Percentiles rank a stretch among this genome's conserved stretches.
Evolutionary conservation across 2,797 vertebrate species (phyloP).

Genomic region (Darevskia nairensis): DNA sequence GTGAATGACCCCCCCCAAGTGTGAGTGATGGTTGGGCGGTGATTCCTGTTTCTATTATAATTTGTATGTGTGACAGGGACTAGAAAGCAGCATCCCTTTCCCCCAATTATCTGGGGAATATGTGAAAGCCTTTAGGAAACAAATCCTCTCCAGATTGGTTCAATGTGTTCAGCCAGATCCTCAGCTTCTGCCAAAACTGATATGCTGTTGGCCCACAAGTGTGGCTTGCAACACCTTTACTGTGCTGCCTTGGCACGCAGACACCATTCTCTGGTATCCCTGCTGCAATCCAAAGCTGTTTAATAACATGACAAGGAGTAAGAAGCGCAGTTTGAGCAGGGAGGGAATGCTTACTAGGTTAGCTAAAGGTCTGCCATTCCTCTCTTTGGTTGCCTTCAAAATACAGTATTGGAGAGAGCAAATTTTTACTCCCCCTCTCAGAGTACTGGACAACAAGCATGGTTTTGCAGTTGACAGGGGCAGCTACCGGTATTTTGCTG

Average conservation of each 20-base stretch:
- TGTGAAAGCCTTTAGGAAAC: not conserved
- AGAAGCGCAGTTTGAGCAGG: no score
- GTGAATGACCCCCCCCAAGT: no score
- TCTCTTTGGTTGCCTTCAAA: no score
- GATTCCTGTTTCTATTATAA: not conserved
- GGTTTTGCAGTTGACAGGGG: not conserved
- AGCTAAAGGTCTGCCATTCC: not conserved
- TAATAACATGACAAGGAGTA: no score
- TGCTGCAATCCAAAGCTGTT: not conserved
- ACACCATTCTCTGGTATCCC: not conserved
- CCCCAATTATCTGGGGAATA: not conserved
- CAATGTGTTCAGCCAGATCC: not conserved
- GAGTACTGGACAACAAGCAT: not conserved
- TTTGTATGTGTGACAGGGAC: not conserved
- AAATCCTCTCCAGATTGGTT: not conserved
- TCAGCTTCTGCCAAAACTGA: not conserved
- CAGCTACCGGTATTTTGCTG: not conserved
- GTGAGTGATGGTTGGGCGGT: not conserved
- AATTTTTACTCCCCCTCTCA: not conserved
- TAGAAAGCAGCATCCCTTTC: not conserved
- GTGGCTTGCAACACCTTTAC: not conserved
- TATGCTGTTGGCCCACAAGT: not conserved
- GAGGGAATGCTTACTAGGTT: not conserved
- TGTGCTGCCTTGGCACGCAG: not conserved
- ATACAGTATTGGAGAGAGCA: no score